These are phyloP conservation scores for Manis pentadactyla DNA, from an alignment of 2,797 vertebrate genomes.

Conservation along the genomic window DNA sequence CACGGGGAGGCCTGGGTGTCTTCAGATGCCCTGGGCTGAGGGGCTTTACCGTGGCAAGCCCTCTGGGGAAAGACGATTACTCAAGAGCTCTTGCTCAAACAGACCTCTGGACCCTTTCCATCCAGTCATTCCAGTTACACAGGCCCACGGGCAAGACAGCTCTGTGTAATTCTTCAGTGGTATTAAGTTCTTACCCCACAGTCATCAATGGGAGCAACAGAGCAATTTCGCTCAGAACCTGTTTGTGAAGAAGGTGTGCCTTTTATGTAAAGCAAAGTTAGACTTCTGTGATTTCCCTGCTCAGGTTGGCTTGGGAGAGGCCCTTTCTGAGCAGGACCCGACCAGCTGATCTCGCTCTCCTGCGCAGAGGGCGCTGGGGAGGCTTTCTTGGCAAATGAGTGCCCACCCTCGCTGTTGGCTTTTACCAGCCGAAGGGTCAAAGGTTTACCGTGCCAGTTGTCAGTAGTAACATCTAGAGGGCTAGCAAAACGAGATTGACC, in stretches of 20 bases:
- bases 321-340: background rate
- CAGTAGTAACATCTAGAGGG: slow-evolving; percentile 8
- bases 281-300: background rate
- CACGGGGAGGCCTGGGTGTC: background rate
- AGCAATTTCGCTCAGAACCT: background rate
- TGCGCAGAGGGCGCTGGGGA: background rate
- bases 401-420: background rate
- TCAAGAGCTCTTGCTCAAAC: slow-evolving; percentile 65
- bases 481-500: slow-evolving; percentile 24
- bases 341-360: background rate
- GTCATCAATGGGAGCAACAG: background rate
- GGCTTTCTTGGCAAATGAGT: background rate
- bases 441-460: background rate
- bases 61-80: background rate
- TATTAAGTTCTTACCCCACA: background rate
- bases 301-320: background rate
- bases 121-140: slow-evolving; percentile 8
- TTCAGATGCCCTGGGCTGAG: background rate
- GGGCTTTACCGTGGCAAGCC: background rate
- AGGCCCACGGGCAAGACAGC: background rate
- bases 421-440: background rate
- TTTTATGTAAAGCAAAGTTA: background rate
- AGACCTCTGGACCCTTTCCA: slow-evolving; percentile 50
- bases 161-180: background rate
- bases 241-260: background rate